Percentiles rank a stretch among this genome's conserved stretches.
phyloP scores from a whole-genome alignment of 2,797 vertebrate species.

The Micropoecilia bifurca region DNA sequence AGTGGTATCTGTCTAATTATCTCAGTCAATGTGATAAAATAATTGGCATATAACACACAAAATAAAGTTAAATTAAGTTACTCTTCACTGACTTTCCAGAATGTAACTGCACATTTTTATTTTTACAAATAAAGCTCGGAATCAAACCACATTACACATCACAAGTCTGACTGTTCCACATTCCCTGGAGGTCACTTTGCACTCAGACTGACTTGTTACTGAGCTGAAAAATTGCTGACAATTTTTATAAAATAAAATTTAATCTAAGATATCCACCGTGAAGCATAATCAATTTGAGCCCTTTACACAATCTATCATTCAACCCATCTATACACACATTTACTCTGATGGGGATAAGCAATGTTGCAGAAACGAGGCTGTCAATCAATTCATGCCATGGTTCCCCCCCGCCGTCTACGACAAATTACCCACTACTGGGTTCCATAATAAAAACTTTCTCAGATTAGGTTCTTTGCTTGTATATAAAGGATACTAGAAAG shows the following conservation, averaged over 20 bases:
- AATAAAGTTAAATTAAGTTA: not conserved
- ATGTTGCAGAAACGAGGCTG: not conserved
- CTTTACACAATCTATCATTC: not conserved
- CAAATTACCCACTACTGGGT: not conserved
- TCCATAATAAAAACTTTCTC: not conserved
- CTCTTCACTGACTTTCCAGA: not conserved
- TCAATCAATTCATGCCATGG: not conserved
- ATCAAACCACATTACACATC: not conserved
- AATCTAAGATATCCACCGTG: not conserved
- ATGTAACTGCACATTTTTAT: not conserved
- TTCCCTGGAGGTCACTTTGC: not conserved
- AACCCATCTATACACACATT: not conserved
- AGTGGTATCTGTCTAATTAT: conserved; percentile 21
- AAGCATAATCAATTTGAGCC: not conserved
- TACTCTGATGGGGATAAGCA: not conserved
- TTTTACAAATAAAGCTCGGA: not conserved
- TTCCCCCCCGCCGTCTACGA: not conserved
- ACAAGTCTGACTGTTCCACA: not conserved
- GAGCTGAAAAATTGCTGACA: not conserved
- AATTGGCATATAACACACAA: not conserved
- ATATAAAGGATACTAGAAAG: conserved; percentile 89
- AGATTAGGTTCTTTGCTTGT: not conserved
- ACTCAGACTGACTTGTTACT: not conserved
- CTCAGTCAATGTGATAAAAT: not conserved
- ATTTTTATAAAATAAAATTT: not conserved